Evolutionary conservation across 2,113 vertebrate species (phyloP).

Genomic region (Eublepharis macularius): DNA sequence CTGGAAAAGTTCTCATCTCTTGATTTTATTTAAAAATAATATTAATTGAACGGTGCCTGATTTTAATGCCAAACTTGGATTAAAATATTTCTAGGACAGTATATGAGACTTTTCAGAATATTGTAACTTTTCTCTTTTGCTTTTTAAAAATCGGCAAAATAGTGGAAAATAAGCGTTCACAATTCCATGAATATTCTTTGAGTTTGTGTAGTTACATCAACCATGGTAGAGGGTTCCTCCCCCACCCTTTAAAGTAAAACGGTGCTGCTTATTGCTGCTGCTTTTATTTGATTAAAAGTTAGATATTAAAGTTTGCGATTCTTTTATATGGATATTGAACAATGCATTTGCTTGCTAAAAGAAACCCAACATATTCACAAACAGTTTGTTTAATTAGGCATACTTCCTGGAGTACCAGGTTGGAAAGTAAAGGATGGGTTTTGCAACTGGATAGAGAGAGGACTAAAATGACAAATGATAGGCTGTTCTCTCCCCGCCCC

Average conservation of each 20-base stretch:
- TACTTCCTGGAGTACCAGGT: not conserved
- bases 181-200: not conserved
- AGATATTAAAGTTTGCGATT: not conserved
- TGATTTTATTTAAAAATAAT: not conserved
- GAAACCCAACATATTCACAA: not conserved
- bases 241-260: not conserved
- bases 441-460: constrained; percentile 26
- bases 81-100: not conserved
- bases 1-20: not conserved
- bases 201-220: not conserved
- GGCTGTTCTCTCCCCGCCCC: not conserved
- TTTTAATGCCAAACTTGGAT: not conserved
- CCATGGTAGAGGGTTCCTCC: not conserved
- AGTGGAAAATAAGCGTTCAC: not conserved
- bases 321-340: not conserved
- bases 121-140: not conserved
- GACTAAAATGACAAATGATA: constrained; percentile 31
- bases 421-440: not conserved
- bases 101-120: not conserved
- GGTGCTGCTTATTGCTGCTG: not conserved
- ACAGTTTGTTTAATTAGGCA: not conserved
- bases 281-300: not conserved
- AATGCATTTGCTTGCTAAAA: not conserved
- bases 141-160: not conserved
- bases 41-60: not conserved